Conservation (phyloP, 1,140 invertebrate species). For the Drosophila bocki region DNA sequence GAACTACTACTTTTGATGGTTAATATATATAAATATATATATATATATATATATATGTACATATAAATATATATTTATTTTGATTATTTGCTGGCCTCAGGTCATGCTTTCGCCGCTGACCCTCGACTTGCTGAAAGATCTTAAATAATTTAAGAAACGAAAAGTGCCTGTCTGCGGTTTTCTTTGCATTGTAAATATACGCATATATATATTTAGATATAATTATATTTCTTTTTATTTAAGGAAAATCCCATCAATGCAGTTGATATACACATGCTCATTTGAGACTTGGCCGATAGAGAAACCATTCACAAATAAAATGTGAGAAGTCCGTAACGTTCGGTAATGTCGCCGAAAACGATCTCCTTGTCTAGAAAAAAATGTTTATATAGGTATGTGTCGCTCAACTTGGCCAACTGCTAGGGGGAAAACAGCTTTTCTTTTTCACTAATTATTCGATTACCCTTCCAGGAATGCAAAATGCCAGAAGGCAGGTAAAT, state of each 20-base stretch:
- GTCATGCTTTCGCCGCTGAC: conserved; percentile 30
- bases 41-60: conserved; percentile 2
- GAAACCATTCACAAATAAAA: not conserved
- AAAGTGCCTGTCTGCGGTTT: conserved; percentile 10
- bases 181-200: conserved; percentile 28
- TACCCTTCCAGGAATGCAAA: conserved; percentile 28
- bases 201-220: too few species aligned
- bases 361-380: conserved; percentile 31
- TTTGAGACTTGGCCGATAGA: conserved; percentile 1
- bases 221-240: conserved; percentile 18
- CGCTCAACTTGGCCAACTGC: conserved; percentile 5
- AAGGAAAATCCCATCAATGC: conserved; percentile 37
- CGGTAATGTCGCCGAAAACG: conserved; percentile 55
- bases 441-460: conserved; percentile 19
- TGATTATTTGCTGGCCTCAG: conserved; percentile 22
- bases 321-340: conserved; percentile 53
- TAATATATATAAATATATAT: conserved; percentile 11
- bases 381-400: not conserved
- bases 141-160: not conserved
- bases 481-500: conserved; percentile 25
- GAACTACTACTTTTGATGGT: conserved; percentile 16
- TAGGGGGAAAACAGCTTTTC: conserved; percentile 34
- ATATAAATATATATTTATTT: conserved; percentile 21
- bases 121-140: conserved; percentile 11
- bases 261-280: not conserved